Percentiles rank a stretch among this genome's conserved stretches.
Conservation (phyloP, 2,113 vertebrate genomes). For the Dunckerocampus dactyliophorus region DNA sequence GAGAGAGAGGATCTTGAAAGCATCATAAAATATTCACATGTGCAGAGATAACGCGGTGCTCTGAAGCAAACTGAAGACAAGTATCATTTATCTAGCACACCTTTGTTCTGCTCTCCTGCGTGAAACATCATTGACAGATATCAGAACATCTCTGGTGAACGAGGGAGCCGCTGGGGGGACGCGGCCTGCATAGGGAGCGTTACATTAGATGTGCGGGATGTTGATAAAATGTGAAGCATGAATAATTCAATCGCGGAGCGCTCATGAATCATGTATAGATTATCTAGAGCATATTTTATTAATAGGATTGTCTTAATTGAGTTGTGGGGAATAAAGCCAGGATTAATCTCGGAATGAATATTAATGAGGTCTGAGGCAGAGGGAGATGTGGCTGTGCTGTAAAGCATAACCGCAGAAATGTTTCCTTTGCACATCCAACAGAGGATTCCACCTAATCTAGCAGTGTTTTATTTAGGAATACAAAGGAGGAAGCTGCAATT, state of each 20-base stretch:
- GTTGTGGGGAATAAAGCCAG: conserved; percentile 66
- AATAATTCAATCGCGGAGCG: conserved; percentile 65
- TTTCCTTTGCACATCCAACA: conserved; percentile 29
- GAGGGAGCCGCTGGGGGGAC: conserved; percentile 5
- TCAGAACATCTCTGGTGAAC: conserved; percentile 35
- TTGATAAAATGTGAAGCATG: conserved; percentile 64
- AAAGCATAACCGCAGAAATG: conserved; percentile 37
- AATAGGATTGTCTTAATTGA: conserved; percentile 76
- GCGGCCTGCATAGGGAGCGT: not conserved
- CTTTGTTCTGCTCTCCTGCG: conserved; percentile 16
- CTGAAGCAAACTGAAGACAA: conserved; percentile 44
- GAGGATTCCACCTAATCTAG: conserved; percentile 26
- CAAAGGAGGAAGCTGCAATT: conserved; percentile 26
- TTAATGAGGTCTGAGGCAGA: conserved; percentile 57
- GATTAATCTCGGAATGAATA: conserved; percentile 72
- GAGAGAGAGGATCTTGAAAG: conserved; percentile 15
- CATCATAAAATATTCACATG: conserved; percentile 39
- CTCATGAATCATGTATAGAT: conserved; percentile 76
- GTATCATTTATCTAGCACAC: conserved; percentile 52
- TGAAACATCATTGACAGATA: conserved; percentile 43
- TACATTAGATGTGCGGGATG: conserved; percentile 54
- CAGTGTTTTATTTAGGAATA: conserved; percentile 24
- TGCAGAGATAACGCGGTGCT: conserved; percentile 37
- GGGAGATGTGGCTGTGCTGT: conserved; percentile 32
- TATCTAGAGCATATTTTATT: conserved; percentile 75